Evolutionary conservation across 2,797 vertebrate genomes (phyloP).

Genomic region (Dendrocincla fuliginosa): DNA sequence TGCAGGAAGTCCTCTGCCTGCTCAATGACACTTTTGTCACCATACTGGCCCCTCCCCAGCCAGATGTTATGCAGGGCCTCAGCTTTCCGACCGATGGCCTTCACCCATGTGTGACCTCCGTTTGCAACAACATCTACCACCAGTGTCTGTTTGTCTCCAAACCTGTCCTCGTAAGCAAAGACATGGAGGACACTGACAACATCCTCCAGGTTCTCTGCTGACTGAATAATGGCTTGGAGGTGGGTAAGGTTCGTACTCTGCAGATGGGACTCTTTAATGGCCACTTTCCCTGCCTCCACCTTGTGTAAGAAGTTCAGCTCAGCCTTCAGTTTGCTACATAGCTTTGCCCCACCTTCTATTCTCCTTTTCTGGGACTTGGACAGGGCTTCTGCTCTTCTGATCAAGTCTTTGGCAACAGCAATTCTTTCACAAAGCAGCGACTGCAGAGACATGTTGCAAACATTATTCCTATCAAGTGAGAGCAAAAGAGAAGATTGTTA

Average conservation of each 20-base stretch:
- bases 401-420: conserved; percentile 82
- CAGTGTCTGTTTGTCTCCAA: conserved; percentile 82
- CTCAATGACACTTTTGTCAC: conserved; percentile 88
- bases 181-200: conserved; percentile 89
- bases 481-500: conserved; percentile 7
- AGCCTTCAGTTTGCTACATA: conserved; percentile 88
- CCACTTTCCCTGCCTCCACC: conserved; percentile 85
- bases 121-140: conserved; percentile 95
- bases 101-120: conserved; percentile 92
- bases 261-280: conserved; percentile 90
- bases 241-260: conserved; percentile 96
- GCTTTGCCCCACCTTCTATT: conserved; percentile 89
- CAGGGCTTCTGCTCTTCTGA: conserved; percentile 85
- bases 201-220: conserved; percentile 86
- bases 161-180: conserved; percentile 83
- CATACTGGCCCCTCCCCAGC: conserved; percentile 95
- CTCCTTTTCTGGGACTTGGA: conserved; percentile 78
- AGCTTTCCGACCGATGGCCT: conserved; percentile 93
- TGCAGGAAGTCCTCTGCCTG: conserved; percentile 91
- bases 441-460: conserved; percentile 84
- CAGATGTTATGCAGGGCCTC: conserved; percentile 96
- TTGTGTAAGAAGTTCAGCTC: conserved; percentile 91
- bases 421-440: conserved; percentile 85
- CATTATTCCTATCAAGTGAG: conserved; percentile 81
- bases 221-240: conserved; percentile 88